Conservation (phyloP, 1,140 invertebrate species). For the Drosophila takahashii region DNA sequence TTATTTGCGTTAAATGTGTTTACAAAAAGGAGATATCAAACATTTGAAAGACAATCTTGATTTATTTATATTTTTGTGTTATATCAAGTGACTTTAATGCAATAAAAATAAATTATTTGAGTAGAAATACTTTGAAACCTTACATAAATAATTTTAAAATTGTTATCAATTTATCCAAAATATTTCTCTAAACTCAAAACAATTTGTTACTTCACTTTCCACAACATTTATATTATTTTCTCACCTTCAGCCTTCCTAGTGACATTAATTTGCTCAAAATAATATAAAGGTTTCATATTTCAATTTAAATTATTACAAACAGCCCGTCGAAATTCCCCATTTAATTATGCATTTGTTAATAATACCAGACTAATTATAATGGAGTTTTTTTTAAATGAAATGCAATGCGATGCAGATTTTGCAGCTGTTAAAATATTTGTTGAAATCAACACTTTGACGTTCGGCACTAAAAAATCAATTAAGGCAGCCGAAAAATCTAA, state of each 20-base stretch:
- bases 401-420: conserved; percentile 43
- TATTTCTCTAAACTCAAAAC: not conserved
- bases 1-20: not conserved
- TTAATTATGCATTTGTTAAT: conserved; percentile 12
- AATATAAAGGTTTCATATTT: not conserved
- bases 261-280: not conserved
- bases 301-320: conserved; percentile 4
- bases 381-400: conserved; percentile 11
- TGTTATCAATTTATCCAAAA: not conserved
- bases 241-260: not conserved
- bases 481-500: conserved; percentile 26
- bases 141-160: not conserved
- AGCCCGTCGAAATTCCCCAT: not conserved
- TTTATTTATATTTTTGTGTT: not conserved
- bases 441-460: conserved; percentile 35
- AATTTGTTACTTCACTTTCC: not conserved
- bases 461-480: conserved; percentile 58
- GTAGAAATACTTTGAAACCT: not conserved
- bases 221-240: not conserved
- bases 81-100: conserved; percentile 2
- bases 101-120: conserved; percentile 1
- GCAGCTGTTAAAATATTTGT: conserved; percentile 50
- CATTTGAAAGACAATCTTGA: not conserved
- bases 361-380: conserved; percentile 18
- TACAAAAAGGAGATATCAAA: not conserved